These are phyloP conservation scores for Perizoma flavofasciatum DNA, from an alignment of 2,888 invertebrate species.

Conservation along the genomic window DNA sequence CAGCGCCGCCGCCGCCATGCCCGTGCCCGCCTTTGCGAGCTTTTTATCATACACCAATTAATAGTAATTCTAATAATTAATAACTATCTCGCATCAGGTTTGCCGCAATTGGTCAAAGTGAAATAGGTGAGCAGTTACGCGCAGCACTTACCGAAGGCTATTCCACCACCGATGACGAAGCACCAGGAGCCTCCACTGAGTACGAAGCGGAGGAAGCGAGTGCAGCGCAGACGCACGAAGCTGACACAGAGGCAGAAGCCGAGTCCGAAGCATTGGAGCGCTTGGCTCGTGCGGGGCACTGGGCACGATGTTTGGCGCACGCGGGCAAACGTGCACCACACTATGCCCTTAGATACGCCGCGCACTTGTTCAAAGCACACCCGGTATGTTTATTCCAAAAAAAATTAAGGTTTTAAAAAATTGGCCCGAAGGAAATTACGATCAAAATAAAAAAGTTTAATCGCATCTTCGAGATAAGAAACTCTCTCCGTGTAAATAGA, in stretches of 20 bases:
- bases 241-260: slow-evolving; percentile 41
- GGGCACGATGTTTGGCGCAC: slow-evolving; percentile 74
- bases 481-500: no score
- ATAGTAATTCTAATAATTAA: no score
- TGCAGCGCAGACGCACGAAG: slow-evolving; percentile 21
- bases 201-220: slow-evolving; percentile 54
- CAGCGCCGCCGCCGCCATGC: no score
- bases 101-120: slow-evolving; percentile 74
- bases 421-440: no score
- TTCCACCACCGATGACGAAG: slow-evolving; percentile 56
- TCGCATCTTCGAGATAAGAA: no score
- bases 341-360: slow-evolving; percentile 71
- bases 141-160: slow-evolving; percentile 67
- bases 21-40: no score
- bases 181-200: slow-evolving; percentile 48
- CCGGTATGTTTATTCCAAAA: slow-evolving; percentile 48
- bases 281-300: slow-evolving; percentile 73
- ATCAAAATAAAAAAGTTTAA: no score
- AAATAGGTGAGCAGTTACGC: slow-evolving; percentile 74
- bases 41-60: no score
- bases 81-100: slow-evolving; percentile 50
- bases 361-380: slow-evolving; percentile 69
- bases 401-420: no score
- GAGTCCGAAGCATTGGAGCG: slow-evolving; percentile 64
- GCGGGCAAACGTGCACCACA: slow-evolving; percentile 67